phyloP scores from a whole-genome alignment of 92 coral and sea anemone genomes.

The Palythoa grandis region DNA sequence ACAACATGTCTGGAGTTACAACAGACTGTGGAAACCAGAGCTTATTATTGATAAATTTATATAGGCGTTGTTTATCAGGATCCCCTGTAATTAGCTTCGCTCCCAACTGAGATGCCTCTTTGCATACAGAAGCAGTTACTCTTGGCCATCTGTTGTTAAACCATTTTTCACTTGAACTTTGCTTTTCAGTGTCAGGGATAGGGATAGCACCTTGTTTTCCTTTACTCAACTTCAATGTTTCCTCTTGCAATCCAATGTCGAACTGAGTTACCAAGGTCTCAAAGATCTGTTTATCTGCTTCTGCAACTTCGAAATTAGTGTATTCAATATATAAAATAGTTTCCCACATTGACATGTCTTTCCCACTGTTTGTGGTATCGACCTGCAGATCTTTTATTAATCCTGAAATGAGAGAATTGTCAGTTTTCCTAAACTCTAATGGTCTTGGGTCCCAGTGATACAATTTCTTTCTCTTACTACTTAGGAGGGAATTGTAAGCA shows the following conservation, averaged over 20 bases:
- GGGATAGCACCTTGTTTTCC: not conserved
- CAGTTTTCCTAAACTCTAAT: not conserved
- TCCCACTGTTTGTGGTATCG: not conserved
- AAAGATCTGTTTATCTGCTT: not conserved
- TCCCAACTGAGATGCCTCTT: conserved; percentile 4
- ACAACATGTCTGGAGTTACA: conserved; percentile 22
- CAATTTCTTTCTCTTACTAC: not conserved
- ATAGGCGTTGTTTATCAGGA: not conserved
- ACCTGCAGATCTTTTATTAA: not conserved
- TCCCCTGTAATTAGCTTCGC: not conserved
- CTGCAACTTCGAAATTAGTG: conserved; percentile 14
- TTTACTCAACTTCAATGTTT: not conserved
- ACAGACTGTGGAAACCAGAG: not conserved
- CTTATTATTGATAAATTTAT: conserved; percentile 1
- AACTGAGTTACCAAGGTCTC: conserved; percentile 8
- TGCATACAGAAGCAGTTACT: conserved; percentile 21
- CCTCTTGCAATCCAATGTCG: not conserved
- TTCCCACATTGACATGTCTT: conserved; percentile 25
- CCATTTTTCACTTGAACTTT: conserved; percentile 8
- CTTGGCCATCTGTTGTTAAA: conserved; percentile 16
- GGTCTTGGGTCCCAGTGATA: conserved; percentile 33
- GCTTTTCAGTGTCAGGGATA: conserved; percentile 15
- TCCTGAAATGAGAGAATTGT: not conserved
- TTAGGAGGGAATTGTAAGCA: not conserved
- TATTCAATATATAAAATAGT: conserved; percentile 13